Base-by-base conservation (phyloP, 2,113 vertebrate genomes). In the Sander vitreus region DNA sequence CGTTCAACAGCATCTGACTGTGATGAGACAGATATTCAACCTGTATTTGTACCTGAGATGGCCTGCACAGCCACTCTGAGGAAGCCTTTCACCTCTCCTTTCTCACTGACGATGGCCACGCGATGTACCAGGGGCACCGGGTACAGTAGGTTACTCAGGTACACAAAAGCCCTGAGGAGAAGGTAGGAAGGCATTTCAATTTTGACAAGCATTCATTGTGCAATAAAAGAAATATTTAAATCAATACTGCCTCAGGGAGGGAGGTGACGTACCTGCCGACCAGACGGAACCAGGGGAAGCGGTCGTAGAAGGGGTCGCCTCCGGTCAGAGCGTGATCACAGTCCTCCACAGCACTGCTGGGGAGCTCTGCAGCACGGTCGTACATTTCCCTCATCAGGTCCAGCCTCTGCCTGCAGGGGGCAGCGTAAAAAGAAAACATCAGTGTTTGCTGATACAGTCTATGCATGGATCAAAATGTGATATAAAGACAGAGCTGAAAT, bases 331-430 rank as follows among this genome's bases (percentile, higher is more conserved):
- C 95, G 0, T 97, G 97, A 94, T 99, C 98, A 2, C 97, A 99
- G 93, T 99, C 98, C 75, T 99, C 98, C 0, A 97, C 96, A 47
- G 96, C 92, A 0, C 96, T 97, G 88, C 97, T 97, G 80, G 98
- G 98, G 69, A 99, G 96, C 93, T 99, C 98, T 0, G 98, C 98
- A 0, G 98, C 98, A 6, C 98, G 96, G 90, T 99, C 98, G 0
- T 99, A 99, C 98, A 99, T 99, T 89, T 99, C 98, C 3, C 98
- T 96, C 98, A 99, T 99, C 88, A 98, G 93, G 89, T 99, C 98
- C 86, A 99, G 95, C 80, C 98, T 96, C 85, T 97, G 97, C 88
- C 98, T 99, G 93, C 73, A 91, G 74, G 71, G 45, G 53, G 66
- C 6, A 51, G 59, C n/a, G 64, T 16, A 18, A 47, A 54, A 11